Base-by-base conservation (phyloP, 2,888 invertebrate genomes). In the Listrodromus nycthemerus region DNA sequence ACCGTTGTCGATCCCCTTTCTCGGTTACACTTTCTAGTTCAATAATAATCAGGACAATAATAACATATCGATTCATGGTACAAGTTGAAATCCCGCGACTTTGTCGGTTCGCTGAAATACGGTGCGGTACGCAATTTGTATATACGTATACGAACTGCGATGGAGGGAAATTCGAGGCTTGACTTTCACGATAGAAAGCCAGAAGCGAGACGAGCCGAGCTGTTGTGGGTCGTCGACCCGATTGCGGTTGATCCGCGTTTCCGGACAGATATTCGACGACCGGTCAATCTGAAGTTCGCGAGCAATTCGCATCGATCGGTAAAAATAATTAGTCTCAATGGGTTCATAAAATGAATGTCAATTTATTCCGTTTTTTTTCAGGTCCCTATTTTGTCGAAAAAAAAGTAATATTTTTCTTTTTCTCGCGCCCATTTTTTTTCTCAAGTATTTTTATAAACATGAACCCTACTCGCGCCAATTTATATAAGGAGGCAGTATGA, bases 161-260 rank as follows among this genome's bases (percentile, higher is more conserved):
- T 66, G 6, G 41, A 30, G 21, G 24, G 61, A 21, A 24, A 21
- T 19, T 67, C 63, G 76, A 21, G 63, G 55, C 70, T 79, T 50
- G 76, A 86, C 86, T 86, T 86, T 86, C 85, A 86, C 86, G 86
- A 85, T 85, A 86, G 83, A 85, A 85, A 85, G 83, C 78, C 63
- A 21, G 75, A 76, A 73, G 77, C 67, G 71, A 37, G 61, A 30
- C 55, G 71, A 55, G 37, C 55, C 55, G 76, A 75, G 67, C 81
- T 71, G 67, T 83, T 71, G 80, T 41, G 41, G 67, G 75, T 76
- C 75, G 37, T 77, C 77, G 82, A 82, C 78, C 82, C 58, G 73
- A 33, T 27, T 61, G 61, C 30, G 16, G 61, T 69, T 77, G 70
- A 82, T 82, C 55, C 77, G 48, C 67, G 45, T 82, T 82, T 77